A percentile compares a stretch with the other conserved stretches of the same genome.
Evolutionary conservation across 2,113 vertebrate species (phyloP).

Genomic region (Nicator chloris): DNA sequence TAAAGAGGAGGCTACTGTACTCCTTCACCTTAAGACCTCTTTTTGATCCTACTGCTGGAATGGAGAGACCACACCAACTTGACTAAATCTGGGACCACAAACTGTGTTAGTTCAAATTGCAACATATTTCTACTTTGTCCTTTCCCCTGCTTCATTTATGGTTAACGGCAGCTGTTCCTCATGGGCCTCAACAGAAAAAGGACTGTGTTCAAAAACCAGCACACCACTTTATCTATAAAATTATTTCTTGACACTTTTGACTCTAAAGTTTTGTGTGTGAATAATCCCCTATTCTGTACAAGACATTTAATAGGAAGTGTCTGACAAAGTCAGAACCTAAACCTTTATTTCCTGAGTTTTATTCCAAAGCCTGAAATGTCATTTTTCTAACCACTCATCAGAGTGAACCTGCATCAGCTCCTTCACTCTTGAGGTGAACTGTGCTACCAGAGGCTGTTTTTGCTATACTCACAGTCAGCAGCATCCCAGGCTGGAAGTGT

Average conservation of each 20-base stretch:
- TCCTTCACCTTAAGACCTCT: neutral
- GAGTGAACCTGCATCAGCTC: neutral
- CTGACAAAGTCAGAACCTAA: neutral
- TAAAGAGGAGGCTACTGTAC: neutral
- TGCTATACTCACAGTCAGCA: neutral
- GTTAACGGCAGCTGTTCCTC: neutral
- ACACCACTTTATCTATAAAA: neutral
- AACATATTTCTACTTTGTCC: neutral
- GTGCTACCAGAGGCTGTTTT: neutral
- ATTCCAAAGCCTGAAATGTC: neutral
- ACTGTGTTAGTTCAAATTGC: neutral
- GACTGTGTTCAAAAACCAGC: neutral
- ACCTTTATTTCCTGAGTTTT: neutral
- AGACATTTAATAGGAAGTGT: neutral
- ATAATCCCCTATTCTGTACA: neutral
- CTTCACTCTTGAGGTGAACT: neutral
- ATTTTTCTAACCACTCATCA: neutral
- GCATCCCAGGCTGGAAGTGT: neutral
- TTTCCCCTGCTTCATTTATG: neutral
- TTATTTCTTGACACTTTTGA: neutral
- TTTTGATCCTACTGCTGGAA: neutral
- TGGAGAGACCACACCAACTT: neutral
- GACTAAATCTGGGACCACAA: neutral
- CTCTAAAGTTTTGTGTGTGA: neutral
- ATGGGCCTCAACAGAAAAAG: neutral